Base-by-base conservation (phyloP, 2,797 vertebrate genomes). In the Dicrostonyx torquatus region DNA sequence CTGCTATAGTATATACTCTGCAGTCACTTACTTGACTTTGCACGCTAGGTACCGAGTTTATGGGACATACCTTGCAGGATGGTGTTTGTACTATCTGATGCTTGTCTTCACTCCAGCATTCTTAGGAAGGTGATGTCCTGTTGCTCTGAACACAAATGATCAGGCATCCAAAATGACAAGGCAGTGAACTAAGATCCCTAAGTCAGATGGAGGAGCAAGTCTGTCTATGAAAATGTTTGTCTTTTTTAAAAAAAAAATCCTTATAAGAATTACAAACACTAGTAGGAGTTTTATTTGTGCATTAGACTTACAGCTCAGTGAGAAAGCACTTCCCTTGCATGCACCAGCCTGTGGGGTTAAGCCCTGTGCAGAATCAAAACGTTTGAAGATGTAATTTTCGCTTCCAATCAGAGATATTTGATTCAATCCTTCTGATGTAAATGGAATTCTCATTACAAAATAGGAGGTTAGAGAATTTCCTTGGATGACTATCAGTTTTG, bases 401-500 rank as follows among this genome's bases (percentile, higher is more conserved):
- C 26, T 91, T 88, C 50, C 85, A 92, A 93, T 2, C 53, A 84
- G n/a, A 93, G 22, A 34, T 15, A 91, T 72, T 93, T 93, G 60
- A 80, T 73, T 92, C 78, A 87, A 60, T 92, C 45, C 6, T 94
- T 94, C 89, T 73, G 31, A 45, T 66, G 17, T 94, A 87, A 94
- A 82, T 87, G 5, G 53, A 87, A 79, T 94, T 70, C 22, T 90
- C 10, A 50, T 73, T 90, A 45, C 37, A 62, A 95, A 85, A 18
- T 29, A 79, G 48, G 37, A 40, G 43, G 8, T 58, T 72, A 75
- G 34, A 92, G 29, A 37, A 2, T 17, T 86, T 20, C 4, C 2
- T 92, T 90, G 2, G 43, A 84, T 89, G 29, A 66, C 20, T 93
- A 87, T 50, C 13, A 73, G 76, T 90, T 9, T 20, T 73, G 37